Evolutionary conservation across 2,797 vertebrate species (phyloP).

Genomic region (Natrix natrix): DNA sequence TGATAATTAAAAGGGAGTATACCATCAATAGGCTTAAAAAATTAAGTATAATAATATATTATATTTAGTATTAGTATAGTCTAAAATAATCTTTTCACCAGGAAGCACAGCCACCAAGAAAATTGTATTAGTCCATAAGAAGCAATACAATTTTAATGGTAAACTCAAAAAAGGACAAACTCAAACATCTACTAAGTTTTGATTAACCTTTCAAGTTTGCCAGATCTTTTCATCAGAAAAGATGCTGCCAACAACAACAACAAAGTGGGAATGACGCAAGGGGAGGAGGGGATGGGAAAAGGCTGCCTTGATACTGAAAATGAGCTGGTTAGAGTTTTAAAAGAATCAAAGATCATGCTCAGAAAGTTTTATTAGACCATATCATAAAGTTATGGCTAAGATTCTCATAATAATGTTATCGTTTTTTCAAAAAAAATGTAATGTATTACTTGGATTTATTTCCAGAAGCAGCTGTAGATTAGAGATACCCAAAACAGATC

Average conservation of each 20-base stretch:
- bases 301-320: not conserved
- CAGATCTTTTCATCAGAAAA: not conserved
- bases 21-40: not conserved
- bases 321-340: not conserved
- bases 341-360: not conserved
- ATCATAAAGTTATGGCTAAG: not conserved
- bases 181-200: not conserved
- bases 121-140: not conserved
- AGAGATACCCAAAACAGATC: not conserved
- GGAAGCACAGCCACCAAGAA: not conserved
- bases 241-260: not conserved
- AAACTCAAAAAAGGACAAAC: not conserved
- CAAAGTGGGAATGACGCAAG: not conserved
- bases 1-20: not conserved
- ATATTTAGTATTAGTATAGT: not conserved
- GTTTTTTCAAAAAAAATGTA: not conserved
- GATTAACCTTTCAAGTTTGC: not conserved
- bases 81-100: not conserved
- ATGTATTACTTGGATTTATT: not conserved
- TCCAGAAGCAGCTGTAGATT: not conserved
- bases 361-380: not conserved
- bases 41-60: no score
- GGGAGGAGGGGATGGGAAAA: not conserved
- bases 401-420: not conserved
- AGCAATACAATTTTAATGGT: not conserved